Evolutionary conservation across 2,888 invertebrate genomes (phyloP).

Genomic region (Plagodis dolabraria): DNA sequence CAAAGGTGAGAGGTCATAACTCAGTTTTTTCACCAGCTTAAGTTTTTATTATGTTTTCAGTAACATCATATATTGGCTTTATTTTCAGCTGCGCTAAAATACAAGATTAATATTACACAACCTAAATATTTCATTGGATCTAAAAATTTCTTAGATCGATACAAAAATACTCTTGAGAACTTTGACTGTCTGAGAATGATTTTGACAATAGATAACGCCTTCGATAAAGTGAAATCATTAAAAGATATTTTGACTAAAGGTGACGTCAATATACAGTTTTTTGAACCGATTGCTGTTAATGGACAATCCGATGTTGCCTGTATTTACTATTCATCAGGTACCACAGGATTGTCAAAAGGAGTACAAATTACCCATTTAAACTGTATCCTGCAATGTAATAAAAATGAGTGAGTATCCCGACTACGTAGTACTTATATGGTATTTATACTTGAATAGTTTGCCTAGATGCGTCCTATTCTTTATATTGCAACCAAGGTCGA

Average conservation of each 20-base stretch:
- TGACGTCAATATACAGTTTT: conserved; percentile 52
- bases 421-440: too few relatives aligned
- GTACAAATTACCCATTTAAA: conserved; percentile 87
- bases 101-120: conserved; percentile 86
- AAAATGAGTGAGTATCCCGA: conserved; percentile 54
- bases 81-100: conserved; percentile 85
- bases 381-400: conserved; percentile 65
- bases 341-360: conserved; percentile 88
- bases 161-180: conserved; percentile 52
- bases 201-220: conserved; percentile 54
- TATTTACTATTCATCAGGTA: conserved; percentile 88
- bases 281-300: conserved; percentile 75
- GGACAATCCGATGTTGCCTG: conserved; percentile 61
- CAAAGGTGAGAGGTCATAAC: conserved; percentile 47
- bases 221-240: conserved; percentile 45
- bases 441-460: too few relatives aligned
- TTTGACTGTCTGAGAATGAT: conserved; percentile 56
- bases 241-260: conserved; percentile 46
- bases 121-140: conserved; percentile 88
- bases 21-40: too few relatives aligned
- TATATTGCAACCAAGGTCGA: too few relatives aligned
- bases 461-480: too few relatives aligned
- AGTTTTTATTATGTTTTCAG: too few relatives aligned
- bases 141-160: conserved; percentile 70
- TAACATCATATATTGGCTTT: too few relatives aligned